These are phyloP conservation scores for Ceratoteleas bidentatus DNA, from an alignment of 1,140 invertebrate species.

Conservation along the genomic window DNA sequence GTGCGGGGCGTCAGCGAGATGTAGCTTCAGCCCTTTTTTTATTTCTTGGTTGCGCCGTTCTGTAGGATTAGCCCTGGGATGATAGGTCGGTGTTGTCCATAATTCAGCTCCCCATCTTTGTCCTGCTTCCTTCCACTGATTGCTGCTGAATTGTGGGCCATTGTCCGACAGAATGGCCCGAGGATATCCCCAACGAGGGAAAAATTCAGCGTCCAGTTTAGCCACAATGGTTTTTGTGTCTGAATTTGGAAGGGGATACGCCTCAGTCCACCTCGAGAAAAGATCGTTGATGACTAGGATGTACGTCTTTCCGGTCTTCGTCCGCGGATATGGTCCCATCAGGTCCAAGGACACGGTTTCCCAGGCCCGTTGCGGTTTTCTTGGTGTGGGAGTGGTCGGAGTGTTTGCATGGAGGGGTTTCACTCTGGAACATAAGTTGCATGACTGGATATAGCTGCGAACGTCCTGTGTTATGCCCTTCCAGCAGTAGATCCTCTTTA, in stretches of 20 bases:
- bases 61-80: conserved; percentile 67
- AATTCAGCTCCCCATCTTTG: conserved; percentile 8
- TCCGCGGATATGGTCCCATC: conserved; percentile 75
- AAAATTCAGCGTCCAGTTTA: conserved; percentile 61
- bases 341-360: conserved; percentile 45
- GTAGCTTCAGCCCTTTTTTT: conserved; percentile 58
- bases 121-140: background rate
- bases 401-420: conserved; percentile 3
- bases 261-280: conserved; percentile 68
- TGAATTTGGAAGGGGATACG: no score
- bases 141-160: conserved; percentile 54
- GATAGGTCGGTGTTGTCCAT: conserved; percentile 65
- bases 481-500: conserved; percentile 27
- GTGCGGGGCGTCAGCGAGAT: conserved; percentile 33
- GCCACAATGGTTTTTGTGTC: conserved; percentile 11
- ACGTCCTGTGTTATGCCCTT: conserved; percentile 19
- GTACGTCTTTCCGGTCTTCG: conserved; percentile 67
- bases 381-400: background rate
- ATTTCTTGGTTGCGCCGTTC: conserved; percentile 67
- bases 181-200: conserved; percentile 35
- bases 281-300: conserved; percentile 74
- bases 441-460: no score
- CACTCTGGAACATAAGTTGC: conserved; percentile 29
- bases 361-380: background rate
- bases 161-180: conserved; percentile 63